Percentiles rank a stretch among this genome's conserved stretches.
phyloP scores from a whole-genome alignment of 92 coral and sea anemone species.

The Porites evermanni region DNA sequence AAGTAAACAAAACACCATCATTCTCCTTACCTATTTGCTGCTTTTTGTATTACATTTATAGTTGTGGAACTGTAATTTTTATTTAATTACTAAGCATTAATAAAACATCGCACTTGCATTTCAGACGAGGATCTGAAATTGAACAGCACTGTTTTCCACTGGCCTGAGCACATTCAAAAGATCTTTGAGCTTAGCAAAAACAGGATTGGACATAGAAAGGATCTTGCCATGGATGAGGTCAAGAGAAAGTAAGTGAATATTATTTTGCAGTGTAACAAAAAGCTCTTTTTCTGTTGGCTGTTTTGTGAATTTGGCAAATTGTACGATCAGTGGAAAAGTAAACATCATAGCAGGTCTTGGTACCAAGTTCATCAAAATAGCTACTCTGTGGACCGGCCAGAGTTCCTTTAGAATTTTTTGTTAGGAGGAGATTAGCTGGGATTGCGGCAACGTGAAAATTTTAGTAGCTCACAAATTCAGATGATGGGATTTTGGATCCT shows the following conservation, averaged over 20 bases:
- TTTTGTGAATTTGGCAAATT: not conserved
- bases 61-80: not conserved
- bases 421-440: not conserved
- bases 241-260: slow-evolving; percentile 75
- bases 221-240: slow-evolving; percentile 97
- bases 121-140: slow-evolving; percentile 97
- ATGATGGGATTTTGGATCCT: not conserved
- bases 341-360: not conserved
- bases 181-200: slow-evolving; percentile 97
- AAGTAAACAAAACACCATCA: too few relatives aligned
- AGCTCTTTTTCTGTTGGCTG: not conserved
- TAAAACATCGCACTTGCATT: not conserved
- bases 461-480: not conserved
- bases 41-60: too few relatives aligned
- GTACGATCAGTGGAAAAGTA: not conserved
- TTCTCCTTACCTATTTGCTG: too few relatives aligned
- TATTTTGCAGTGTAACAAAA: not conserved
- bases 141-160: slow-evolving; percentile 98
- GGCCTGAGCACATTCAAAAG: slow-evolving; percentile 99
- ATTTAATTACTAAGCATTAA: not conserved
- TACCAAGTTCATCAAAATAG: not conserved
- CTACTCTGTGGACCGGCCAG: not conserved
- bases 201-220: slow-evolving; percentile 97
- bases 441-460: not conserved
- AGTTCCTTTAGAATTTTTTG: not conserved